A percentile compares a stretch with the other conserved stretches of the same genome.
phyloP scores from a whole-genome alignment of 1,140 invertebrate species.

The Hyposmocoma kahamanoa region DNA sequence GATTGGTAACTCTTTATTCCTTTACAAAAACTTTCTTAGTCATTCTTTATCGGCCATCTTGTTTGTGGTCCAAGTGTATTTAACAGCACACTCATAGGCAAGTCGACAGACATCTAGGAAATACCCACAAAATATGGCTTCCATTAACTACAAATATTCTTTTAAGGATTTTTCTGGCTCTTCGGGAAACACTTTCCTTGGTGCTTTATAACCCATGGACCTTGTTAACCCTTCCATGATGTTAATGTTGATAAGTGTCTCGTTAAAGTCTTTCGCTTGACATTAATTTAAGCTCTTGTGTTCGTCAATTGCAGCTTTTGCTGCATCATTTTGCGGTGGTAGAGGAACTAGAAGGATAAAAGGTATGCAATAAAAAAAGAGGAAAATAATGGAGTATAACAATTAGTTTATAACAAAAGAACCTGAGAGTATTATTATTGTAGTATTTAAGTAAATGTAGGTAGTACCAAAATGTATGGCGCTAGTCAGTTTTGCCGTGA shows the following conservation, averaged over 20 bases:
- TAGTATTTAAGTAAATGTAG: no score
- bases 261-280: slow-evolving; percentile 20
- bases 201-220: slow-evolving; percentile 7
- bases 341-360: no score
- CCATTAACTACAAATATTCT: slow-evolving; percentile 29
- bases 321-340: slow-evolving; percentile 21
- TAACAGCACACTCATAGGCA: slow-evolving; percentile 25
- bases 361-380: no score
- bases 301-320: slow-evolving; percentile 22
- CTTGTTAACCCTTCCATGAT: slow-evolving; percentile 14
- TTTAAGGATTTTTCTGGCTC: slow-evolving; percentile 21
- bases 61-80: slow-evolving; percentile 20
- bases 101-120: slow-evolving; percentile 28
- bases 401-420: no score
- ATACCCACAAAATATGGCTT: slow-evolving; percentile 26
- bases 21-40: slow-evolving; percentile 42
- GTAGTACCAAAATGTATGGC: no score
- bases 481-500: no score
- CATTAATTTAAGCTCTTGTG: slow-evolving; percentile 24
- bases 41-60: slow-evolving; percentile 30
- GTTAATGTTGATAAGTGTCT: slow-evolving; percentile 24
- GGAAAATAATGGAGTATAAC: no score
- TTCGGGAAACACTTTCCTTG: slow-evolving; percentile 14
- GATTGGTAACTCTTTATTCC: slow-evolving; percentile 37
- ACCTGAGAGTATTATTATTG: no score